phyloP scores from a whole-genome alignment of 1,140 invertebrate species.

The Spodoptera frugiperda region DNA sequence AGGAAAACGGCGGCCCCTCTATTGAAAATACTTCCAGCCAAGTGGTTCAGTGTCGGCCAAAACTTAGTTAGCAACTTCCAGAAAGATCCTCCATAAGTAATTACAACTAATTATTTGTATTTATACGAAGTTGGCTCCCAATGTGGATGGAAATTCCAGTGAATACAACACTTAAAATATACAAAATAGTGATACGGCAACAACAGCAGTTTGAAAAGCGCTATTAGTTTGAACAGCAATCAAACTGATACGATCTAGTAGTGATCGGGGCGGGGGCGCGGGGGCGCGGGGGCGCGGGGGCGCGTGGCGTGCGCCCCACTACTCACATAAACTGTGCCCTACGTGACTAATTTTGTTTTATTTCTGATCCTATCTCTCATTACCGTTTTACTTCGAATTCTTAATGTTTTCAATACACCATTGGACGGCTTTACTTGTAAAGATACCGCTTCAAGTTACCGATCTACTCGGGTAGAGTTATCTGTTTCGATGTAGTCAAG shows the following conservation, averaged over 20 bases:
- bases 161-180: not conserved
- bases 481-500: too few species aligned
- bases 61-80: too few species aligned
- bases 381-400: constrained; percentile 4
- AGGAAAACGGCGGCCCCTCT: too few species aligned
- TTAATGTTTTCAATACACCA: not conserved
- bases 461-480: too few species aligned
- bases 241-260: constrained; percentile 24
- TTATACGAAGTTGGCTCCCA: not conserved
- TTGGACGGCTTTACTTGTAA: not conserved
- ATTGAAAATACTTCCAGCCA: too few species aligned
- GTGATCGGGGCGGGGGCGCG: not conserved
- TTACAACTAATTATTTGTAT: too few species aligned
- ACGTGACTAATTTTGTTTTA: constrained; percentile 32
- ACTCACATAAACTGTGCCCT: constrained; percentile 9
- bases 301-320: constrained; percentile 8
- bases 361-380: constrained; percentile 27
- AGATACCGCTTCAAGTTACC: not conserved
- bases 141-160: not conserved
- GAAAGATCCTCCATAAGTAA: too few species aligned
- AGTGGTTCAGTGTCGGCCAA: too few species aligned
- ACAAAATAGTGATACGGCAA: not conserved
- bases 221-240: constrained; percentile 40
- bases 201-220: constrained; percentile 20
- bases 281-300: not conserved